phyloP scores from a whole-genome alignment of 1,140 invertebrate species.

The Colletes gigas region DNA sequence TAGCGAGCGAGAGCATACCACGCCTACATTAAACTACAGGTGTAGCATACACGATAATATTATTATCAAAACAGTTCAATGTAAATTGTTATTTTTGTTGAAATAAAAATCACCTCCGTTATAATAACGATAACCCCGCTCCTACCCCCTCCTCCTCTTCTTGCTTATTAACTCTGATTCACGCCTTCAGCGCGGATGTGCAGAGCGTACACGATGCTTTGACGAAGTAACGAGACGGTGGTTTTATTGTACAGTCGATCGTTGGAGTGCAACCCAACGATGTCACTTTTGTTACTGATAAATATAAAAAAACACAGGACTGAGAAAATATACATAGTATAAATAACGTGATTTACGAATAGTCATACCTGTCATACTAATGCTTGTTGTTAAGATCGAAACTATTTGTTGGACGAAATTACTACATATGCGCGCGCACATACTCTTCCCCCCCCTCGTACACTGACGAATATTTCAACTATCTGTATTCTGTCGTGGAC shows the following conservation, averaged over 20 bases:
- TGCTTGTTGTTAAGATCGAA: conserved; percentile 10
- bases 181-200: background rate
- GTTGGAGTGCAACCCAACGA: background rate
- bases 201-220: conserved; percentile 15
- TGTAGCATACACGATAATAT: conserved; percentile 80
- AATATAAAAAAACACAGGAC: conserved; percentile 15
- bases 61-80: conserved; percentile 81
- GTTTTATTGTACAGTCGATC: conserved; percentile 4
- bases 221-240: background rate
- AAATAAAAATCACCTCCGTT: conserved; percentile 82
- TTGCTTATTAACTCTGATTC: background rate
- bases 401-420: background rate
- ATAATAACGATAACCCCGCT: conserved; percentile 61
- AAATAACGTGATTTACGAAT: background rate
- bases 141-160: no score
- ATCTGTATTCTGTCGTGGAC: conserved; percentile 18
- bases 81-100: conserved; percentile 82
- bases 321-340: background rate
- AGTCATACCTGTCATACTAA: conserved; percentile 10
- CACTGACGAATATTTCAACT: background rate
- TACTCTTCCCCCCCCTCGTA: no score
- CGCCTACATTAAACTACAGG: conserved; percentile 78
- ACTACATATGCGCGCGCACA: no score
- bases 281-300: conserved; percentile 15
- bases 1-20: conserved; percentile 78